Evolutionary conservation across 2,888 invertebrate genomes (phyloP).

Genomic region (Macrosiphum euphorbiae): DNA sequence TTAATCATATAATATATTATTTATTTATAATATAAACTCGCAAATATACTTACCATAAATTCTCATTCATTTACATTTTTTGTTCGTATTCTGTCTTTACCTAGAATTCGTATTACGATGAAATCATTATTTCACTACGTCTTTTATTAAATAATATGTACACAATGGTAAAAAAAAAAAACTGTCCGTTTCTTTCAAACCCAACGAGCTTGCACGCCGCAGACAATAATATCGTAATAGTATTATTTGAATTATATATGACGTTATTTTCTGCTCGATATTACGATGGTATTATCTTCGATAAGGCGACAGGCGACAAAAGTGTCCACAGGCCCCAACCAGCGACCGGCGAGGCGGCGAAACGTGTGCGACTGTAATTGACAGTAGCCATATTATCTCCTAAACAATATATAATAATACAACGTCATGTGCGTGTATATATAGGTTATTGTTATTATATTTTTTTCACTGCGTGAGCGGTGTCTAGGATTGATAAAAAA

Average conservation of each 20-base stretch:
- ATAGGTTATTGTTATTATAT: background rate
- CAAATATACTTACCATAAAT: background rate
- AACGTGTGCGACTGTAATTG: constrained; percentile 38
- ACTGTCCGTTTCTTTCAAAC: background rate
- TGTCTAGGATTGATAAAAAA: background rate
- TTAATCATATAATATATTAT: background rate
- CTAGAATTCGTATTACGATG: background rate
- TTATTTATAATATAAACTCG: background rate
- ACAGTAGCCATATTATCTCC: constrained; percentile 33
- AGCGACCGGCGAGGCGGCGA: background rate
- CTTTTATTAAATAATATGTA: background rate
- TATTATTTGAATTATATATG: background rate
- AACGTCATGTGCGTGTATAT: background rate
- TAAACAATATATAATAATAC: background rate
- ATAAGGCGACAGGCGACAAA: background rate
- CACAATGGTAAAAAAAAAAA: background rate
- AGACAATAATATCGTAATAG: background rate
- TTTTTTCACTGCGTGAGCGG: background rate
- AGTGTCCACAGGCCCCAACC: background rate
- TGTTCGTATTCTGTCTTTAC: background rate
- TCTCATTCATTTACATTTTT: background rate
- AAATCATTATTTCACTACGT: background rate
- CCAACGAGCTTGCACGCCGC: background rate
- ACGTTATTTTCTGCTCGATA: background rate
- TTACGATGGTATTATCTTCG: constrained; percentile 13